Base-by-base conservation (phyloP, 2,797 vertebrate genomes). In the Botia kubotai region DNA sequence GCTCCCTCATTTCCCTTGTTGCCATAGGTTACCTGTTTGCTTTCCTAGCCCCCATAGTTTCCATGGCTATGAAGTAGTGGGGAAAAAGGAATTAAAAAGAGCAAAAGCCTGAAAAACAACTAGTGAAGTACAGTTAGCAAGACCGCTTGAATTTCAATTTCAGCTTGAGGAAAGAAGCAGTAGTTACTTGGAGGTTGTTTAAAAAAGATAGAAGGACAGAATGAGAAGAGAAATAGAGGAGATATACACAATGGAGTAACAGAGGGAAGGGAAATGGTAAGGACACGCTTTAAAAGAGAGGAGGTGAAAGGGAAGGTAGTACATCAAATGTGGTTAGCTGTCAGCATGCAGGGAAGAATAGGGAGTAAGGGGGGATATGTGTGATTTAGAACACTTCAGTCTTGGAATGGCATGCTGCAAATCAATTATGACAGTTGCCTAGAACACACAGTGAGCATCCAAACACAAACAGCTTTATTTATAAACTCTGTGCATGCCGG, bases 61-160 rank as follows among this genome's bases (percentile, higher is more conserved):
- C 83, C 77, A 85, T 82, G 82, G 82, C 71, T 80, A 72, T 82
- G 74, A 67, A 80, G 77, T 29, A 69, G 62, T 39, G 53, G 72
- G 72, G 73, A 73, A 82, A 46, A 52, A 74, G 71, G 84, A 82
- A 72, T 53, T n/a, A 79, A 62, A 75, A 81, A 58, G 78, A 39
- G 21, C 75, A 70, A 87, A 82, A 79, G 46, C 82, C 72, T 52
- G n/a, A 79, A 86, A 83, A 86, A 87, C 86, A 87, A 85, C 82
- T 71, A 83, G 79, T 60, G 48, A 82, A 81, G 55, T 74, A 80
- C 63, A 80, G 66, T 69, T 69, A 75, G 70, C 39, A 57, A 82
- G 75, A 77, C 81, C 68, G 3, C 77, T 77, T 69, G 86, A 82
- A 87, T 87, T 77, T 83, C 66, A 87, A 86, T 84, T 74, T 75